These are phyloP conservation scores for Brachyalestes nurse DNA, from an alignment of 2,797 vertebrate species.

Conservation along the genomic window DNA sequence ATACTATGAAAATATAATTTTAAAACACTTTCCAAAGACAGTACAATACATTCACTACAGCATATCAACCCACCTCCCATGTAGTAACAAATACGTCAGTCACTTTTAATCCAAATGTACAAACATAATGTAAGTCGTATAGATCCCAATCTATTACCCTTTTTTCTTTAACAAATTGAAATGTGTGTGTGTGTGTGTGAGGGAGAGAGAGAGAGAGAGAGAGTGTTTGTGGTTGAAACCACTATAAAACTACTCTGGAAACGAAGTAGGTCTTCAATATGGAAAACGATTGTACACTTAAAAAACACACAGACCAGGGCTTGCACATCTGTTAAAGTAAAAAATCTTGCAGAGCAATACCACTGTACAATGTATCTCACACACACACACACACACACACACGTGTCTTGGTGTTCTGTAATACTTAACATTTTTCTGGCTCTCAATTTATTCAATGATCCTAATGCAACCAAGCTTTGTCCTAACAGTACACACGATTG, in stretches of 20 bases:
- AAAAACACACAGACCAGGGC: neutral
- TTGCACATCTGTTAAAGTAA: constrained; percentile 3
- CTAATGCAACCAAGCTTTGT: neutral
- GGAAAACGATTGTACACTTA: neutral
- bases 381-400: constrained; percentile 3
- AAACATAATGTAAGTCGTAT: constrained; percentile 50
- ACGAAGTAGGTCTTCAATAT: constrained; percentile 14
- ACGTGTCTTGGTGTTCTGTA: neutral
- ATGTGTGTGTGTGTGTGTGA: neutral
- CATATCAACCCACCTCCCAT: constrained; percentile 89
- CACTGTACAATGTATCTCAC: neutral
- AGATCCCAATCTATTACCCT: neutral
- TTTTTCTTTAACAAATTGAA: constrained; percentile 28
- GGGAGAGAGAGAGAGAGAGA: too few species aligned
- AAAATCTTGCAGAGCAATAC: constrained; percentile 7
- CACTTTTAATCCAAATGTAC: constrained; percentile 24
- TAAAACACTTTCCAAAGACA: constrained; percentile 91
- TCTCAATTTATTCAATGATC: neutral
- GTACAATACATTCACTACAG: constrained; percentile 97
- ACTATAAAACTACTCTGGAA: constrained; percentile 20
- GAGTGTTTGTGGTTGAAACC: too few species aligned
- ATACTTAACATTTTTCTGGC: neutral
- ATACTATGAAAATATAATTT: constrained; percentile 97
- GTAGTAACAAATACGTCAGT: constrained; percentile 39
- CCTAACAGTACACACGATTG: neutral